Conservation (phyloP, 2,888 invertebrate species). For the Cataglyphis altisquamis region DNA sequence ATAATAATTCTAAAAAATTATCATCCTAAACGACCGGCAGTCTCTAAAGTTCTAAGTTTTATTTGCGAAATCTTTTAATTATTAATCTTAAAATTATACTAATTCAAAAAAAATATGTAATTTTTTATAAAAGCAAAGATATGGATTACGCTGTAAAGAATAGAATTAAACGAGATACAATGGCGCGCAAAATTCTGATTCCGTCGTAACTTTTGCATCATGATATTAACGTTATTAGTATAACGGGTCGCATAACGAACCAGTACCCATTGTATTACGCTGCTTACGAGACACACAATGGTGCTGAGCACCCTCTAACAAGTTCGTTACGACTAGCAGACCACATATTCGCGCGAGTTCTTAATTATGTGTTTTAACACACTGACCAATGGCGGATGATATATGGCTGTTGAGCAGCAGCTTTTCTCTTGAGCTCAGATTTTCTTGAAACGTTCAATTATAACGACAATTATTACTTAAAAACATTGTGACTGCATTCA, state of each 20-base stretch:
- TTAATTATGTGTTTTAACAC: constrained; percentile 77
- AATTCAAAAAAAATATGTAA: not conserved
- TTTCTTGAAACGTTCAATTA: constrained; percentile 68
- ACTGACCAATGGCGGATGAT: constrained; percentile 66
- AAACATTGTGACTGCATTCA: not conserved
- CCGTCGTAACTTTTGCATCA: constrained; percentile 47
- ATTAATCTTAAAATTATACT: not conserved
- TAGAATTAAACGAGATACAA: not conserved
- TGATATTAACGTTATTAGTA: constrained; percentile 70
- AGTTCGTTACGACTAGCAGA: constrained; percentile 68
- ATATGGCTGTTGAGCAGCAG: constrained; percentile 69
- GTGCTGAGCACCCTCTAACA: constrained; percentile 67
- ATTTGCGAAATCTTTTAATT: not conserved
- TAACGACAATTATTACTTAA: constrained; percentile 65
- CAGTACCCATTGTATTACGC: constrained; percentile 63
- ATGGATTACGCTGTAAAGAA: not conserved
- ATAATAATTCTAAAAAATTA: constrained; percentile 26
- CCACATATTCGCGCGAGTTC: constrained; percentile 76
- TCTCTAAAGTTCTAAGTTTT: not conserved
- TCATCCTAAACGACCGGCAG: not conserved
- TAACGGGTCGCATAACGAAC: constrained; percentile 64
- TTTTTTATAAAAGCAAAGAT: not conserved
- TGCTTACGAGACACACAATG: constrained; percentile 66
- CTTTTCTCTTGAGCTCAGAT: no score
- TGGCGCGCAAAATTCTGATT: constrained; percentile 1